Conservation (phyloP, 2,888 invertebrate species). For the Corythucha ciliata region DNA sequence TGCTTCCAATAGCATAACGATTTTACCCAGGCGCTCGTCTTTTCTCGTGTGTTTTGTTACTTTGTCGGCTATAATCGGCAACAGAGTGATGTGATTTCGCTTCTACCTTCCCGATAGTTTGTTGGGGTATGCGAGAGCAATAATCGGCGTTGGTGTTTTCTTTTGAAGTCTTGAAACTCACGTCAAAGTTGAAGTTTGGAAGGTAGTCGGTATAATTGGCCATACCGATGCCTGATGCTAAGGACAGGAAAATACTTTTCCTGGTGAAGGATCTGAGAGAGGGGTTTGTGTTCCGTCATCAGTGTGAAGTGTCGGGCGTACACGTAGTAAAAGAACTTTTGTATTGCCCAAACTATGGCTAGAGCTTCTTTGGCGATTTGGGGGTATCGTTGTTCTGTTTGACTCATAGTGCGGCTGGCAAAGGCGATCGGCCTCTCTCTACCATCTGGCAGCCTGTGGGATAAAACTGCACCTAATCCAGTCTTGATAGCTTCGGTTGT, state of each 20-base stretch:
- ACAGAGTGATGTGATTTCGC: too few species aligned
- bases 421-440: conserved; percentile 40
- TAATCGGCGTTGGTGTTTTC: too few species aligned
- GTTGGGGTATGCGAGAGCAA: too few species aligned
- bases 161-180: too few species aligned
- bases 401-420: conserved; percentile 38
- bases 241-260: conserved; percentile 6
- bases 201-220: too few species aligned
- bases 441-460: conserved; percentile 37
- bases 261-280: neutral
- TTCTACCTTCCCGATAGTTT: too few species aligned
- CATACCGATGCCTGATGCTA: too few species aligned
- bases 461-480: conserved; percentile 39
- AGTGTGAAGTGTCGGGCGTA: conserved; percentile 10
- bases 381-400: conserved; percentile 39
- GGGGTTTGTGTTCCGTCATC: conserved; percentile 12
- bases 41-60: too few species aligned
- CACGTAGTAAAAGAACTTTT: conserved; percentile 14
- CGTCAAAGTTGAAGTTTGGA: too few species aligned
- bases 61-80: too few species aligned
- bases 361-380: conserved; percentile 41
- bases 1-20: too few species aligned
- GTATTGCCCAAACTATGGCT: conserved; percentile 15
- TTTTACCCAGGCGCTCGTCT: too few species aligned
- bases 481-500: conserved; percentile 39